Conservation (phyloP, 2,113 vertebrate genomes). For the Ginglymostoma cirratum region DNA sequence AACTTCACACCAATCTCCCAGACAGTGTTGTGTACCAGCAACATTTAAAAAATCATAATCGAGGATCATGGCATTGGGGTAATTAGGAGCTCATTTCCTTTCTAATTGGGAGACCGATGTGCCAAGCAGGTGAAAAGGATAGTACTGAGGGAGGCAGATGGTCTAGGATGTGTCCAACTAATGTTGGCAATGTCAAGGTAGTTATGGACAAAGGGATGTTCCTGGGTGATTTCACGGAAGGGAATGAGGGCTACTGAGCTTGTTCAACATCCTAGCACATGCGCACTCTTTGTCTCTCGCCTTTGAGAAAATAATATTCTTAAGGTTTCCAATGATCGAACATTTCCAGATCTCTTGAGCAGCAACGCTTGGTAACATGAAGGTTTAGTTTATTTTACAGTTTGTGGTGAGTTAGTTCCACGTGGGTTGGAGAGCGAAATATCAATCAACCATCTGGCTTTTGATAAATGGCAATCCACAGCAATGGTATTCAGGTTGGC, state of each 20-base stretch:
- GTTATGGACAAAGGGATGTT: neutral
- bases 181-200: too few relatives aligned
- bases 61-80: too few relatives aligned
- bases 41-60: too few relatives aligned
- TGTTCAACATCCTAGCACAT: neutral
- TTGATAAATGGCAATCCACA: neutral
- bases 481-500: neutral
- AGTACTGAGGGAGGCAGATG: too few relatives aligned
- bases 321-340: neutral
- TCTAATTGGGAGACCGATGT: too few relatives aligned
- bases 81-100: too few relatives aligned
- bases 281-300: neutral
- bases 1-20: too few relatives aligned
- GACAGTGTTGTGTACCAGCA: too few relatives aligned
- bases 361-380: neutral
- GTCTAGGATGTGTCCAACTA: too few relatives aligned
- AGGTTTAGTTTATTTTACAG: neutral
- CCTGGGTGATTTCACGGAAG: neutral
- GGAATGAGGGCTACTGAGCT: neutral
- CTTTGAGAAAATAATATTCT: neutral
- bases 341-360: neutral
- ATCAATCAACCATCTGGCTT: neutral
- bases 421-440: neutral
- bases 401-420: neutral
- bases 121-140: too few relatives aligned